phyloP scores from a whole-genome alignment of 2,113 vertebrate genomes.

The Oriolus oriolus region DNA sequence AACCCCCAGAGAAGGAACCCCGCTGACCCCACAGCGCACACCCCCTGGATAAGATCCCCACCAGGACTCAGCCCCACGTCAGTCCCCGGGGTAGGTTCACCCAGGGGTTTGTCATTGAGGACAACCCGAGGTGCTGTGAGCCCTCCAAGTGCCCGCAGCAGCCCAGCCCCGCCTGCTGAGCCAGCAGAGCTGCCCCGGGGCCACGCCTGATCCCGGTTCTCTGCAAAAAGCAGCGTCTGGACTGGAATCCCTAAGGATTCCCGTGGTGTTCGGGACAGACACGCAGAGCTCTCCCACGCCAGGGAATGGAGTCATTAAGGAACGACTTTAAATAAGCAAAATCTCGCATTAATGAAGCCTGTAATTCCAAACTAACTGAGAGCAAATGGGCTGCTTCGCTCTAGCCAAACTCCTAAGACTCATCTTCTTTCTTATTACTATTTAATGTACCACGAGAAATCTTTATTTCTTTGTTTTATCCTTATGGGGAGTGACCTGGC shows the following conservation, averaged over 20 bases:
- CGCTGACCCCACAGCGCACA: not conserved
- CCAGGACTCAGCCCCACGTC: accelerated
- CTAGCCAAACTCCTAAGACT: not conserved
- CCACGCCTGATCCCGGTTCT: accelerated
- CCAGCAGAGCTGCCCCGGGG: not conserved
- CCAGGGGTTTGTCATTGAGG: accelerated
- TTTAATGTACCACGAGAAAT: constrained; percentile 66
- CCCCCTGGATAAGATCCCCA: accelerated
- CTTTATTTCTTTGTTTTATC: not conserved
- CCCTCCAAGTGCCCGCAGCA: not conserved
- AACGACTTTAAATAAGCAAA: constrained; percentile 72
- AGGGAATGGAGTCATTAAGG: constrained; percentile 44
- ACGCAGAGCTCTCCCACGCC: not conserved
- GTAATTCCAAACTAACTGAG: constrained; percentile 67
- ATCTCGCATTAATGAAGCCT: constrained; percentile 70
- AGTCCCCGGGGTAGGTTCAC: accelerated
- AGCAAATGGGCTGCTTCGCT: constrained; percentile 67
- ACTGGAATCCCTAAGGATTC: not conserved
- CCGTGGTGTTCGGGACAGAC: not conserved
- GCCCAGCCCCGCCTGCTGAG: not conserved
- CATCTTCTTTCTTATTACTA: constrained; percentile 53
- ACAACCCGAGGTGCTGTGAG: too few relatives aligned
- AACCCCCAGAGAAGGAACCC: not conserved
- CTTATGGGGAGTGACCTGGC: not conserved
- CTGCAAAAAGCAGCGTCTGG: not conserved